These are phyloP conservation scores for Lepidurus couesii DNA, from an alignment of 1,140 invertebrate species.

Conservation along the genomic window DNA sequence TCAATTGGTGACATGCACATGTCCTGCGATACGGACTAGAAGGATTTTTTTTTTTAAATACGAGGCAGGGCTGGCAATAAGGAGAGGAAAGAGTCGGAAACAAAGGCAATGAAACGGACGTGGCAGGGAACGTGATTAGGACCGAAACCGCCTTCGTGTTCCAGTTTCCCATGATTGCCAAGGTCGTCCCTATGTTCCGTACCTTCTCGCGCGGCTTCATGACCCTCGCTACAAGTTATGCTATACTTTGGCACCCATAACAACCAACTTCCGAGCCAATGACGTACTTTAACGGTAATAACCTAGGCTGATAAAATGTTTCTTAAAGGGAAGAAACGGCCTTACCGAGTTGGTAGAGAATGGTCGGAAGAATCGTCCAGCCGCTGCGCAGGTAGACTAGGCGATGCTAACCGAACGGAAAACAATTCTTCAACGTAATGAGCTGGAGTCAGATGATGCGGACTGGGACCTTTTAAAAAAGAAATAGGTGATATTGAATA, in stretches of 20 bases:
- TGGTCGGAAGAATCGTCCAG: not conserved
- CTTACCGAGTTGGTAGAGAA: not conserved
- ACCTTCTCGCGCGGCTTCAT: not conserved
- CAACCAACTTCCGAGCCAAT: not conserved
- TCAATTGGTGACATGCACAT: no score
- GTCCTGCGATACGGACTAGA: no score
- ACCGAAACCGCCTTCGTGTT: not conserved
- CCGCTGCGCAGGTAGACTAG: not conserved
- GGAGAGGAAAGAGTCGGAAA: not conserved
- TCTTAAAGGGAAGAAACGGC: not conserved
- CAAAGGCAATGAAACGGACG: conserved; percentile 1
- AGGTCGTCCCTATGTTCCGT: not conserved
- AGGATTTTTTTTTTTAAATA: no score
- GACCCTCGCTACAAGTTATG: not conserved
- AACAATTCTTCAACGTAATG: conserved; percentile 2
- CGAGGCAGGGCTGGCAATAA: not conserved
- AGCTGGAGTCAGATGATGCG: conserved; percentile 5
- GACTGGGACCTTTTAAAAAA: not conserved
- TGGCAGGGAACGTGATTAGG: not conserved
- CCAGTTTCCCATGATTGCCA: conserved; percentile 10
- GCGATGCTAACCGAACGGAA: not conserved
- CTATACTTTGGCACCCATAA: not conserved
- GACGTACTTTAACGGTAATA: not conserved
- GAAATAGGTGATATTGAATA: not conserved
- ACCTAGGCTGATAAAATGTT: not conserved